Evolutionary conservation across 1,140 invertebrate species (phyloP).

Genomic region (Drosophila malerkotliana): DNA sequence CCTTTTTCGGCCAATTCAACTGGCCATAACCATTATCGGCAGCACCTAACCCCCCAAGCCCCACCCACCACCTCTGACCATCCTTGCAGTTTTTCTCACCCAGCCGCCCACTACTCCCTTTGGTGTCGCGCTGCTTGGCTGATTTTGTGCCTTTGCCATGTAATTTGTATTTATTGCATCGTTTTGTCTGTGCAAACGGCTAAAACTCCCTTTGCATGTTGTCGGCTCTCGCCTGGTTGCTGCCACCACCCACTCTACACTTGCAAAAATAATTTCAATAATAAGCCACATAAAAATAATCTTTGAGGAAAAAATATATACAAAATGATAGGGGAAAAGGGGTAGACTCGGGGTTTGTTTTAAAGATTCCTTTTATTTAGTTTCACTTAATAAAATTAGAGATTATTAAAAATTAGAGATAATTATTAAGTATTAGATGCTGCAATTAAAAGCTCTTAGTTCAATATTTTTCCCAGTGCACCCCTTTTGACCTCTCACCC

Average conservation of each 20-base stretch:
- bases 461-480: not conserved
- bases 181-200: slow-evolving; percentile 80
- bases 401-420: no score
- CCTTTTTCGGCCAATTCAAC: slow-evolving; percentile 30
- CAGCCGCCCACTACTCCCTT: not conserved
- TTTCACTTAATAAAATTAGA: no score
- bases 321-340: no score
- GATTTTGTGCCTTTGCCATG: slow-evolving; percentile 71
- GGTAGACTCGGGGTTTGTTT: no score
- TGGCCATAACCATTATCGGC: slow-evolving; percentile 76
- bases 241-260: slow-evolving; percentile 3
- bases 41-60: slow-evolving; percentile 60
- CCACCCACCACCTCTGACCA: not conserved
- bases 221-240: slow-evolving; percentile 52
- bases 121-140: slow-evolving; percentile 46
- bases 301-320: no score
- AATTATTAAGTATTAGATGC: no score
- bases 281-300: no score
- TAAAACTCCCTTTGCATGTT: slow-evolving; percentile 79
- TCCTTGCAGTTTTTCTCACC: slow-evolving; percentile 28
- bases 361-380: no score
- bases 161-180: slow-evolving; percentile 83
- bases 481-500: slow-evolving; percentile 7
- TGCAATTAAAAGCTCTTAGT: not conserved
- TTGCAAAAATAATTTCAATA: not conserved